These are phyloP conservation scores for Falcaria lacertinaria DNA, from an alignment of 2,888 invertebrate genomes.

Conservation along the genomic window DNA sequence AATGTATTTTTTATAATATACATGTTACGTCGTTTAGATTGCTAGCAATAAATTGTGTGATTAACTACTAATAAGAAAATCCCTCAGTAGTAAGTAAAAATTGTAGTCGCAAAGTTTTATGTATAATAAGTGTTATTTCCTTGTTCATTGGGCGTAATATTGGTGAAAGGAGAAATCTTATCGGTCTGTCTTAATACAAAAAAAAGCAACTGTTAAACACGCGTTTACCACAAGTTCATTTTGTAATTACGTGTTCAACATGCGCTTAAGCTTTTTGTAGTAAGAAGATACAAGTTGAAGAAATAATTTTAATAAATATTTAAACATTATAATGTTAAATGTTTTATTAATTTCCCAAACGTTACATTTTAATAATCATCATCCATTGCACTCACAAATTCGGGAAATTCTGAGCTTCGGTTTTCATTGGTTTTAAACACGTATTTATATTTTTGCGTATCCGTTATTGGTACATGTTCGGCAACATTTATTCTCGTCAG, in stretches of 20 bases:
- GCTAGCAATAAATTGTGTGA: not conserved
- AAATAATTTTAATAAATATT: not conserved
- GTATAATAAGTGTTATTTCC: not conserved
- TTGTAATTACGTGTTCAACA: not conserved
- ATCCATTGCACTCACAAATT: constrained; percentile 42
- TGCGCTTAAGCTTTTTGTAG: not conserved
- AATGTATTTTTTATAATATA: no score
- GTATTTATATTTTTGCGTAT: constrained; percentile 30
- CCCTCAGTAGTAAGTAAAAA: not conserved
- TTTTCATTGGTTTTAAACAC: constrained; percentile 33
- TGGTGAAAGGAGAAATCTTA: not conserved
- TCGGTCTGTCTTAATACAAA: not conserved
- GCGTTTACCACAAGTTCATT: not conserved
- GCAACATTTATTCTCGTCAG: constrained; percentile 52
- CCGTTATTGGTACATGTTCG: constrained; percentile 30
- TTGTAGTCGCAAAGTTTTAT: not conserved
- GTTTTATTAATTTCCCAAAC: not conserved
- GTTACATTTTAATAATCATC: constrained; percentile 18
- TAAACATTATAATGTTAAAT: not conserved
- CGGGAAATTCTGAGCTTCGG: constrained; percentile 26
- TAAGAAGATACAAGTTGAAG: not conserved
- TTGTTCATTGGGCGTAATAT: not conserved
- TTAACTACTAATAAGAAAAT: not conserved
- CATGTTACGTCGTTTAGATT: no score
- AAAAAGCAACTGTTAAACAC: not conserved